Conservation (phyloP, 64 coral and sea anemone genomes). For the Porites australiensis region DNA sequence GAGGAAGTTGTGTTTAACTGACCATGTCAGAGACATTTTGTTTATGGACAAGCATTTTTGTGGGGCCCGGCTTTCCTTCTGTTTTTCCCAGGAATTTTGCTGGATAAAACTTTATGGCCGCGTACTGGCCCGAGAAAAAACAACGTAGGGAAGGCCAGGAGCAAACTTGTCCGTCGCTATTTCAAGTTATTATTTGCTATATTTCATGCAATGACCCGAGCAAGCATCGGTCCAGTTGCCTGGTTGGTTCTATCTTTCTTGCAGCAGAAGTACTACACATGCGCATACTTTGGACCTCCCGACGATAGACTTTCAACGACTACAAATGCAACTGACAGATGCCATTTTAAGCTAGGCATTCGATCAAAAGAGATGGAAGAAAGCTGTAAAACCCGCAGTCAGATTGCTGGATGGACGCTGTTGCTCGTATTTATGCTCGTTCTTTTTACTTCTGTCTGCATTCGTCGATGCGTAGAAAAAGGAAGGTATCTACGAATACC, state of each 20-base stretch:
- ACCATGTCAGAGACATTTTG: background rate
- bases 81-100: background rate
- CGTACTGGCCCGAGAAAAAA: background rate
- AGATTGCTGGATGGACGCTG: conserved; percentile 10
- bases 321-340: background rate
- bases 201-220: background rate
- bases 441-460: background rate
- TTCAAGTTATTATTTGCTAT: background rate
- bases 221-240: background rate
- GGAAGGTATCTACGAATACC: conserved; percentile 22
- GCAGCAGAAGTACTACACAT: conserved; percentile 22
- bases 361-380: background rate
- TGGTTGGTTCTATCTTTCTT: conserved; percentile 30
- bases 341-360: background rate
- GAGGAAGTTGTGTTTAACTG: conserved; percentile 30
- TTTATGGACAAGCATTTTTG: background rate
- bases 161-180: background rate
- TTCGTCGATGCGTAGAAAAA: background rate
- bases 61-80: background rate
- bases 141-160: background rate
- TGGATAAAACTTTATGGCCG: background rate
- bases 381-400: conserved; percentile 11
- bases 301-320: background rate
- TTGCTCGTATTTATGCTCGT: background rate
- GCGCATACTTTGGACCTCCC: conserved; percentile 13